Base-by-base conservation (phyloP, 2,888 invertebrate species). In the Cheilosia pagana region DNA sequence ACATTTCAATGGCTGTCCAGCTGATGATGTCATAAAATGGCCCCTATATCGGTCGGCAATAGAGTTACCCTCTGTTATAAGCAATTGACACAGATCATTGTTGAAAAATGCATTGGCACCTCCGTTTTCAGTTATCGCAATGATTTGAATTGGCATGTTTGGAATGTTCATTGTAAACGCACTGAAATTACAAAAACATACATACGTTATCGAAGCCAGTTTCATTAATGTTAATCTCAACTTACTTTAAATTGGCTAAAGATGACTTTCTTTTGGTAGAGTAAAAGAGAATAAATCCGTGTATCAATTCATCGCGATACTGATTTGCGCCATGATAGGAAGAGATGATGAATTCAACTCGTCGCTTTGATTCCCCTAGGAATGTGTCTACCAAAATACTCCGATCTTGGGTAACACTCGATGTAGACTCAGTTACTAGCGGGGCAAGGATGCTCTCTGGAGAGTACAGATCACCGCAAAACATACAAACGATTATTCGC, bases 241-340 rank as follows among this genome's bases (percentile, higher is more conserved):
- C 94, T 93, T 92, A 96, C 97, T 96, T 97, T 81, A 99, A 93
- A 50, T 98, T 98, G 5, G 98, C 96, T 87, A 98, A 94, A 12
- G 98, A 98, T 28, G 98, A 98, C 94, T 97, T 97, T 90, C 98
- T 94, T 92, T 98, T 98, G 8, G 98, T 96, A 0, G 98, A 98
- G 92, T 98, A 99, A 81, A 98, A 97, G 87, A 98, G 94, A 89
- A 99, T 97, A 90, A 98, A 98, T 28, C 98, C 99, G 90, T 99
- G 98, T 87, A 98, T 97, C 67, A 98, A 93, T 90, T 98, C 97
- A 91, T 98, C 97, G 88, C 97, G 94, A 91, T 97, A 97, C 89
- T 97, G 96, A 92, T 96, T 96, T 45, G 98, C 97, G 70, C 98
- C 97, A 90, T 98, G 99, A 92, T 97, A 98, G 89, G 98, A 98